phyloP scores from a whole-genome alignment of 1,140 invertebrate genomes.

The Drosophila sechellia region DNA sequence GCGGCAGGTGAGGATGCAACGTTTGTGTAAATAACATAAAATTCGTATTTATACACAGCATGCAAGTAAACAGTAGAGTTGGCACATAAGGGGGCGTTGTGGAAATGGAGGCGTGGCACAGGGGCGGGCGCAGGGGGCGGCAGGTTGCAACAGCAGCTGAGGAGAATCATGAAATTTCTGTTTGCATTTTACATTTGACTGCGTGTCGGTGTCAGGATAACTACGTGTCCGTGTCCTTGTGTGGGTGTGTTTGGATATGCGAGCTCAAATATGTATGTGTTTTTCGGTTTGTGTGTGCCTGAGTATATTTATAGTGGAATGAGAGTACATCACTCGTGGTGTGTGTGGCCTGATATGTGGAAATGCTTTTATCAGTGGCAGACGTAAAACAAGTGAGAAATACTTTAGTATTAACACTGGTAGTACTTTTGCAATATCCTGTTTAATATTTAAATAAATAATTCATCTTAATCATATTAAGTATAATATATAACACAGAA shows the following conservation, averaged over 20 bases:
- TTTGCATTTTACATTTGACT: constrained; percentile 81
- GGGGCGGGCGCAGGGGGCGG: not conserved
- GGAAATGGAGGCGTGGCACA: not conserved
- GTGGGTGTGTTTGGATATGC: constrained; percentile 29
- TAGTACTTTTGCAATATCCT: constrained; percentile 23
- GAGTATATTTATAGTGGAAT: constrained; percentile 36
- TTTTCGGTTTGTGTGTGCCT: constrained; percentile 14
- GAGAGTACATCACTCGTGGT: constrained; percentile 38
- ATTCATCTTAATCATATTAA: not conserved
- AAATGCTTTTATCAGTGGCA: constrained; percentile 79
- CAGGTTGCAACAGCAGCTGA: constrained; percentile 43
- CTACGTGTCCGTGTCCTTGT: constrained; percentile 41
- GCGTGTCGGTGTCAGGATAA: constrained; percentile 74
- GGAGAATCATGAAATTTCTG: constrained; percentile 66
- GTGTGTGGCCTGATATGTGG: constrained; percentile 60
- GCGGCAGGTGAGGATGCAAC: constrained; percentile 61
- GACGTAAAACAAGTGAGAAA: constrained; percentile 62
- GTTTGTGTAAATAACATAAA: constrained; percentile 82
- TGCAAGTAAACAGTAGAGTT: constrained; percentile 65
- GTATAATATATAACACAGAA: not conserved
- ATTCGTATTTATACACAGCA: constrained; percentile 81
- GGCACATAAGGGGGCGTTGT: constrained; percentile 1
- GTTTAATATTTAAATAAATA: not conserved
- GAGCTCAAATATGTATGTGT: constrained; percentile 21
- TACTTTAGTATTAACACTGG: constrained; percentile 15